phyloP scores from a whole-genome alignment of 2,888 invertebrate species.

The Aphelenchoides bicaudatus region DNA sequence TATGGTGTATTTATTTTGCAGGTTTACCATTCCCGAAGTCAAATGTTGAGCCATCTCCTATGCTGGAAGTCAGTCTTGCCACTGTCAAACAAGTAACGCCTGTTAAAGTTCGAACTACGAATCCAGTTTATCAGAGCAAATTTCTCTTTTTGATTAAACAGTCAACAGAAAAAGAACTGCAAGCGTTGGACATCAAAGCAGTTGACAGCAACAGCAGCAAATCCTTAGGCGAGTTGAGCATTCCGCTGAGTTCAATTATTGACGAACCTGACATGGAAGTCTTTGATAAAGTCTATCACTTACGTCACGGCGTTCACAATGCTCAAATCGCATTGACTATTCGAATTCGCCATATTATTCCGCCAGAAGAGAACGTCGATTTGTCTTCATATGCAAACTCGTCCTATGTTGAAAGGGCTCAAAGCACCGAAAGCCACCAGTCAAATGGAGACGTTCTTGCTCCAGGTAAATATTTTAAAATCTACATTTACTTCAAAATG shows the following conservation, averaged over 20 bases:
- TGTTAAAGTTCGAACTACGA: slow-evolving; percentile 69
- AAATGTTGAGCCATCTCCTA: slow-evolving; percentile 74
- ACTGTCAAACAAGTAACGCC: slow-evolving; percentile 67
- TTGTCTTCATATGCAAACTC: slow-evolving; percentile 10
- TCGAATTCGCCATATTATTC: slow-evolving; percentile 38
- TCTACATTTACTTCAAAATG: neutral
- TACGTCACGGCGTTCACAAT: slow-evolving; percentile 55
- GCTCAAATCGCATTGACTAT: slow-evolving; percentile 56
- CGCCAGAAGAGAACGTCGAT: slow-evolving; percentile 19
- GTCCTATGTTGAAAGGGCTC: slow-evolving; percentile 53
- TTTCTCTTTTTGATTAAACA: slow-evolving; percentile 76
- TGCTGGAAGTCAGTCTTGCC: slow-evolving; percentile 75
- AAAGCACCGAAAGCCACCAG: neutral
- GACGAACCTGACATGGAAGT: slow-evolving; percentile 56
- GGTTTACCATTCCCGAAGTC: slow-evolving; percentile 60
- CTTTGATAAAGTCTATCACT: slow-evolving; percentile 51
- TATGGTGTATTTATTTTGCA: too few relatives aligned
- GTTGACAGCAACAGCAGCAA: slow-evolving; percentile 53
- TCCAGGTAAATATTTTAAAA: neutral
- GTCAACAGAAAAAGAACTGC: slow-evolving; percentile 64
- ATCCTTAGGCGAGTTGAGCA: slow-evolving; percentile 44
- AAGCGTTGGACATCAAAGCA: slow-evolving; percentile 74
- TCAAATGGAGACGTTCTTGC: slow-evolving; percentile 11
- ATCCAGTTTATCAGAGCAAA: slow-evolving; percentile 90
- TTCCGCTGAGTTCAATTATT: slow-evolving; percentile 47